A percentile compares a stretch with the other conserved stretches of the same genome.
These are phyloP conservation scores for Onychorhynchus coronatus DNA, from an alignment of 2,113 vertebrate species.

Conservation along the genomic window DNA sequence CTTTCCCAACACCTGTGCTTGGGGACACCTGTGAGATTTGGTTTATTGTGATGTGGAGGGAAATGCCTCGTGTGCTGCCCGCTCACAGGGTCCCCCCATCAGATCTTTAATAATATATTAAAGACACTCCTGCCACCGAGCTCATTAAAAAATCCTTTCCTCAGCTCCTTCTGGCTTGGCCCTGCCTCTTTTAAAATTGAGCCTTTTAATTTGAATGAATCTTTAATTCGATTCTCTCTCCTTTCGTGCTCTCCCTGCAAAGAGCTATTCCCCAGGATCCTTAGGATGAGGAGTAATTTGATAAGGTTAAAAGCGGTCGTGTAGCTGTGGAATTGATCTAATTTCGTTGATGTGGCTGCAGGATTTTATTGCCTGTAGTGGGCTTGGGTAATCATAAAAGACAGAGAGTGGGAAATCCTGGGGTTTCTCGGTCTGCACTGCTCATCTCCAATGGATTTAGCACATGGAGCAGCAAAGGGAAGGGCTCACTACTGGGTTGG, in stretches of 20 bases:
- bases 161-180: slow-evolving; percentile 35
- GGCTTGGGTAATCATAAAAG: neutral
- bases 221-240: slow-evolving; percentile 63
- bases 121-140: slow-evolving; percentile 33
- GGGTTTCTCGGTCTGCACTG: neutral
- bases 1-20: neutral
- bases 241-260: neutral
- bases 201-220: slow-evolving; percentile 74
- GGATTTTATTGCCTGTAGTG: slow-evolving; percentile 39
- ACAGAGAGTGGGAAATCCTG: neutral
- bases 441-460: neutral
- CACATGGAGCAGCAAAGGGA: neutral
- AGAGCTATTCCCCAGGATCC: slow-evolving; percentile 59
- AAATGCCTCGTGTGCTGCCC: neutral
- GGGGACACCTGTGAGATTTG: neutral
- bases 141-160: slow-evolving; percentile 46
- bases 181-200: slow-evolving; percentile 52
- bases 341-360: slow-evolving; percentile 33
- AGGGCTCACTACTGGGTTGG: neutral
- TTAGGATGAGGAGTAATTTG: slow-evolving; percentile 22
- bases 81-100: neutral
- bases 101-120: slow-evolving; percentile 53
- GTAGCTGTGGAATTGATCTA: slow-evolving; percentile 54
- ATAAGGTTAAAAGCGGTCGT: slow-evolving; percentile 46
- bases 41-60: neutral